Evolutionary conservation across 1,140 invertebrate genomes (phyloP).

Genomic region (Colletes gigas): DNA sequence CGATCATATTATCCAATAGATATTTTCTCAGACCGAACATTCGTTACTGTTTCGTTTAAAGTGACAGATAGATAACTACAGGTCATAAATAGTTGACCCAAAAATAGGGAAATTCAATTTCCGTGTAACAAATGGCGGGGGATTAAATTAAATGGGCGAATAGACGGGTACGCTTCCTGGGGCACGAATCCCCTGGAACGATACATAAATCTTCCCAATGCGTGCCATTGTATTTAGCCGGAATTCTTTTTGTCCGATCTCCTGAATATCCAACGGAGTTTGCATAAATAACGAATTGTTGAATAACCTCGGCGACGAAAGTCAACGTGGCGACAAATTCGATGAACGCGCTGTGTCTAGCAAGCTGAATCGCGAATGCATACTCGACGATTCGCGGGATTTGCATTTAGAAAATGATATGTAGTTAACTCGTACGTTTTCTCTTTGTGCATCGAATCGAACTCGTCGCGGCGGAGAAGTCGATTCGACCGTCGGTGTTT

Average conservation of each 20-base stretch:
- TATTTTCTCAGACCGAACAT: too few relatives aligned
- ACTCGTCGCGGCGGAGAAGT: background rate
- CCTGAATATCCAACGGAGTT: conserved; percentile 9
- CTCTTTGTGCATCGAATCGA: background rate
- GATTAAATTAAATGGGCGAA: conserved; percentile 7
- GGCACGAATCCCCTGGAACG: background rate
- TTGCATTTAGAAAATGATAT: conserved; percentile 40
- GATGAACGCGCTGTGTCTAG: background rate
- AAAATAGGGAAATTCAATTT: conserved; percentile 17
- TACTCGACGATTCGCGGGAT: conserved; percentile 16
- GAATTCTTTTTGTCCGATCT: background rate
- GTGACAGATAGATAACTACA: too few relatives aligned
- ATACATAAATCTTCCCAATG: conserved; percentile 34
- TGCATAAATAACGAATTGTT: conserved; percentile 47
- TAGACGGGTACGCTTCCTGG: background rate
- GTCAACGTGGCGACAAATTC: conserved; percentile 24
- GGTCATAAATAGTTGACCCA: background rate
- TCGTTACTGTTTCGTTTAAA: too few relatives aligned
- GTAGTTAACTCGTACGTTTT: conserved; percentile 17
- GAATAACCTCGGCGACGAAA: conserved; percentile 18
- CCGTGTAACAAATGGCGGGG: too few relatives aligned
- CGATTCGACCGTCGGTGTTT: too few relatives aligned
- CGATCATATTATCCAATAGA: too few relatives aligned
- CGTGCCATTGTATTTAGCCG: background rate
- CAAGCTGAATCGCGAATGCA: background rate